These are phyloP conservation scores for Bubalus kerabau DNA, from an alignment of 2,113 vertebrate species.

Conservation along the genomic window DNA sequence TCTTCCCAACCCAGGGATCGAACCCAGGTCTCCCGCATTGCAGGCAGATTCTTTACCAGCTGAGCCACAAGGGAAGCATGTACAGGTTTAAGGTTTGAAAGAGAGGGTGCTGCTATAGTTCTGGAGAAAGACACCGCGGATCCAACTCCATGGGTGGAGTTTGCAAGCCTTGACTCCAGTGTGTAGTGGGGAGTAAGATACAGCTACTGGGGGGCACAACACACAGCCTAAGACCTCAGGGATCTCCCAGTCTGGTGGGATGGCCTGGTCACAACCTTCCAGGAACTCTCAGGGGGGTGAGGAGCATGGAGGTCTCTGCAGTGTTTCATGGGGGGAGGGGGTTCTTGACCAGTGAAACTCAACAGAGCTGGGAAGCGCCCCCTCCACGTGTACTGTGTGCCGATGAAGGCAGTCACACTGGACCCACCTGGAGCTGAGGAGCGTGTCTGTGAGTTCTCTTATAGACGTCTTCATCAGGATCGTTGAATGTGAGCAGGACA, in stretches of 20 bases:
- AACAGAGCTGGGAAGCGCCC: neutral
- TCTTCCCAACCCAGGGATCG: neutral
- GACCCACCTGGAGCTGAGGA: neutral
- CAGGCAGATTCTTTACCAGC: neutral
- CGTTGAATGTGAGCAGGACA: neutral
- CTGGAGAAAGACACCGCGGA: neutral
- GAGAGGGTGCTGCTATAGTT: neutral
- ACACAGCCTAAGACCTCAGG: neutral
- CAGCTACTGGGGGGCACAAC: no score
- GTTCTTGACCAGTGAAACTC: neutral
- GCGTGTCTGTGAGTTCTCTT: neutral
- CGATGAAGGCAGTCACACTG: neutral
- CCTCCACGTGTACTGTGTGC: neutral
- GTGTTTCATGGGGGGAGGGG: no score
- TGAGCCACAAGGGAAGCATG: neutral
- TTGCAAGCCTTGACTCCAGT: neutral
- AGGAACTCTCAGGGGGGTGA: neutral
- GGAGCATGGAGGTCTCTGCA: neutral
- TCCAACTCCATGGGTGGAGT: neutral
- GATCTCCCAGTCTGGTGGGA: neutral
- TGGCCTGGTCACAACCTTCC: neutral
- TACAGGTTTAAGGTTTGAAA: neutral
- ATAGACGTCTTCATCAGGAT: neutral
- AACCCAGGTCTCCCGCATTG: neutral
- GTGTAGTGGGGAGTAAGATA: neutral